phyloP scores from a whole-genome alignment of 1,140 invertebrate genomes.

The Drosophila miranda region DNA sequence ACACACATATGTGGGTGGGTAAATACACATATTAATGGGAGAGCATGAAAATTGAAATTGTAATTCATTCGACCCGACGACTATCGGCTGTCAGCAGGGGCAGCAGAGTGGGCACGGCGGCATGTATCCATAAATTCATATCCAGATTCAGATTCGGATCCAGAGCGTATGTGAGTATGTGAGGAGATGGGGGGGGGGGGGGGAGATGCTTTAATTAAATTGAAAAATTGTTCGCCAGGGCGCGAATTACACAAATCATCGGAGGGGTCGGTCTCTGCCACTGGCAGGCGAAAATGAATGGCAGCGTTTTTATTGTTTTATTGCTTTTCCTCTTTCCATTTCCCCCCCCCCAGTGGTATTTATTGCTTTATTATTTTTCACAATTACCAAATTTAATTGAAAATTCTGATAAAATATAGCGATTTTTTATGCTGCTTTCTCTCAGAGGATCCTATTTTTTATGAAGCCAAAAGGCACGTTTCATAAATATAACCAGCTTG shows the following conservation, averaged over 20 bases:
- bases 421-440: too few species aligned
- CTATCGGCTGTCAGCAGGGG: conserved; percentile 54
- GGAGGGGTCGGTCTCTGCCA: background rate
- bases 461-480: conserved; percentile 8
- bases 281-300: conserved; percentile 48
- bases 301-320: conserved; percentile 52
- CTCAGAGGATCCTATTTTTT: background rate
- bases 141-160: background rate
- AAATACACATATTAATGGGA: conserved; percentile 7
- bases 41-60: conserved; percentile 53
- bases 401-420: background rate
- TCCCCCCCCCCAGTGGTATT: conserved; percentile 29
- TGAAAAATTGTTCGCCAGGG: conserved; percentile 63
- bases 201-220: conserved; percentile 55
- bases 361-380: conserved; percentile 55
- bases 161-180: too few species aligned
- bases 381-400: conserved; percentile 42
- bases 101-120: conserved; percentile 21
- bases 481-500: conserved; percentile 20
- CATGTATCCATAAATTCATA: conserved; percentile 16
- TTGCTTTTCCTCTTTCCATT: conserved; percentile 39
- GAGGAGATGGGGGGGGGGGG: too few species aligned
- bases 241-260: conserved; percentile 71
- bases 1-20: conserved; percentile 21
- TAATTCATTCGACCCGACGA: conserved; percentile 60